Conservation (phyloP, 2,888 invertebrate species). For the Rhaphigaster nebulosa region DNA sequence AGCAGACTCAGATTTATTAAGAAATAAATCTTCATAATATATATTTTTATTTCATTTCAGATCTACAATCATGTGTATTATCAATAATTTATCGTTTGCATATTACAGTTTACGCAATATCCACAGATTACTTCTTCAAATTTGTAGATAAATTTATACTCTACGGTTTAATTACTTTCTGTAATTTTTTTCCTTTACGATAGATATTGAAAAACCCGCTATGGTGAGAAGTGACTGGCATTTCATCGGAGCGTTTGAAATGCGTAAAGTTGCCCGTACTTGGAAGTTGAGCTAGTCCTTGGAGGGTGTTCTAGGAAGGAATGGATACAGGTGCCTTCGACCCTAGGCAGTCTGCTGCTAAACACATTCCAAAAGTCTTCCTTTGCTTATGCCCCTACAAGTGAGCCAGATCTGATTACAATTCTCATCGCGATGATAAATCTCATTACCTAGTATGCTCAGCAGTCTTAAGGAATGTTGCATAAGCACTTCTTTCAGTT, state of each 20-base stretch:
- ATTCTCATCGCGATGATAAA: background rate
- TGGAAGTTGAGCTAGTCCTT: background rate
- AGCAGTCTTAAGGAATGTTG: background rate
- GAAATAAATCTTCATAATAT: no score
- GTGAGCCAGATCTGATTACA: background rate
- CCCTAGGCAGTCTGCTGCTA: background rate
- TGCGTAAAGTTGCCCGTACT: background rate
- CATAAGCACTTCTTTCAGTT: background rate
- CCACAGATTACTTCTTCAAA: background rate
- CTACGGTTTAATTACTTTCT: background rate
- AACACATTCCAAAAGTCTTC: constrained; percentile 23
- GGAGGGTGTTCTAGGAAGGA: background rate
- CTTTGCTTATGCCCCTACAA: background rate
- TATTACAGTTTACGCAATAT: no score
- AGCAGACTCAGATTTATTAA: no score
- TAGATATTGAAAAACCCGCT: background rate
- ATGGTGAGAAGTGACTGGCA: background rate
- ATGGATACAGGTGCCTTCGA: background rate
- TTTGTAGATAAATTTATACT: no score
- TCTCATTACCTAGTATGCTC: background rate
- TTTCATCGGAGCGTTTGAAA: background rate
- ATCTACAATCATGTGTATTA: no score
- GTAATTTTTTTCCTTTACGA: background rate
- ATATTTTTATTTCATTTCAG: no score
- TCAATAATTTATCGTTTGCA: no score